Base-by-base conservation (phyloP, 2,797 vertebrate genomes). In the Urophycis tenuis region DNA sequence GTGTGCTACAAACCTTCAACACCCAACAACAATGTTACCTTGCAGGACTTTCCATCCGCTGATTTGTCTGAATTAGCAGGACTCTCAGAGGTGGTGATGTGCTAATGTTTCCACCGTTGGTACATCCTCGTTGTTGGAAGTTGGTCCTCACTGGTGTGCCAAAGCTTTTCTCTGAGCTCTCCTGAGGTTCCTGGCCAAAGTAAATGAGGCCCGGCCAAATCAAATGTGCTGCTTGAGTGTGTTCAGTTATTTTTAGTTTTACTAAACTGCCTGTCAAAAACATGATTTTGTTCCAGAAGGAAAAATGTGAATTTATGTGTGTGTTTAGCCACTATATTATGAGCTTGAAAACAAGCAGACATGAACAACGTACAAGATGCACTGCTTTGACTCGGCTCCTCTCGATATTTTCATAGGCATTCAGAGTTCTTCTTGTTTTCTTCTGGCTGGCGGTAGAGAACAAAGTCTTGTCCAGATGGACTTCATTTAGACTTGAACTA, bases 11-110 rank as follows among this genome's bases (percentile, higher is more conserved):
- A 17, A 35, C 70, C 73, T 82, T 80, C 76, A 69, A 45, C 36
- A 32, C 78, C 39, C 39, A 4, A 74, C 73, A 74, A 78, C 75
- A 80, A 69, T 17, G 78, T 82, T 82, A 76, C 80, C 79, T 25
- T 69, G 72, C 78, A 77, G 75, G 35, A 60, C 67, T 76, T 72
- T 72, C 53, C 73, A 34, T 29, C 5, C 11, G 17, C 41, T 76
- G 25, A 31, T 86, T 81, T 74, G 81, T 85, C 75, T 82, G 70
- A 0, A n/a, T 33, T 79, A 74, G n/a, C 25, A 77, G 72, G 82
- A 75, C 80, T 84, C 78, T 70, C 67, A 8, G 25, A 31, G 53
- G 67, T 3, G 67, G 29, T 32, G 6, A 9, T 12, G 67, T 30
- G 3, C 41, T n/a, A 5, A 25, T 64, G 22, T 64, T 31, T 32